Percentiles rank a stretch among this genome's conserved stretches.
phyloP scores from a whole-genome alignment of 2,797 vertebrate species.

The Echiichthys vipera region DNA sequence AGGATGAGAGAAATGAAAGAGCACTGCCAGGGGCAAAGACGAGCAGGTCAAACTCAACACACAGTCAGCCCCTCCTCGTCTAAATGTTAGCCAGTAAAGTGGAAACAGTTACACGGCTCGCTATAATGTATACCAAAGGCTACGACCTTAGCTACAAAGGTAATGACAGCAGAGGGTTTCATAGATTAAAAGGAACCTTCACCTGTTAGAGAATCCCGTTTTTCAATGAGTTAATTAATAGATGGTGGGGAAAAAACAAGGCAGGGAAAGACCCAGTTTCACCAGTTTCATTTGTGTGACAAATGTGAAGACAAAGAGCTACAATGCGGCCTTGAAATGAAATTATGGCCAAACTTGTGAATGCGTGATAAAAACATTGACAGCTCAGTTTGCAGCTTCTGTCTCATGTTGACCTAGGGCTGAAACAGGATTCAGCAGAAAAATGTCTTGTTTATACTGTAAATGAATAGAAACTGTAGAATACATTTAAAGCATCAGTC shows the following conservation, averaged over 20 bases:
- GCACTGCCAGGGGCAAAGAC: constrained; percentile 49
- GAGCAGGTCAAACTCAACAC: constrained; percentile 47
- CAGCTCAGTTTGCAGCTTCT: not conserved
- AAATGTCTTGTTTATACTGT: not conserved
- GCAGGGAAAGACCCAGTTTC: constrained; percentile 33
- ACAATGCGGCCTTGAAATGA: constrained; percentile 7
- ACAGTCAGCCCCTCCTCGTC: constrained; percentile 49
- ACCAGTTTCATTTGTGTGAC: too few relatives aligned
- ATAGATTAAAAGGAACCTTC: constrained; percentile 30
- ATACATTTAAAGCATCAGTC: not conserved
- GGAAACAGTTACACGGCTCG: constrained; percentile 20
- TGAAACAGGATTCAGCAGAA: not conserved
- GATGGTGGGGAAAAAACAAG: constrained; percentile 19
- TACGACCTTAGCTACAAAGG: not conserved
- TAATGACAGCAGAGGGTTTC: constrained; percentile 6
- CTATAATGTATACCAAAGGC: not conserved
- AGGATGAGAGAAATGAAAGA: constrained; percentile 54
- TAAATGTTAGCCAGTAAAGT: constrained; percentile 29
- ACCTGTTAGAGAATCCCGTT: constrained; percentile 27
- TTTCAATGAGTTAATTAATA: constrained; percentile 46
- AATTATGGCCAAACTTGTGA: constrained; percentile 5
- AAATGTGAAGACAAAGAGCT: constrained; percentile 23
- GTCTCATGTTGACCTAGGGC: too few relatives aligned
- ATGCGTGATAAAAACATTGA: not conserved
- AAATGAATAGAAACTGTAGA: not conserved